Conservation (phyloP, 2,113 vertebrate species). For the Pangasianodon hypophthalmus region DNA sequence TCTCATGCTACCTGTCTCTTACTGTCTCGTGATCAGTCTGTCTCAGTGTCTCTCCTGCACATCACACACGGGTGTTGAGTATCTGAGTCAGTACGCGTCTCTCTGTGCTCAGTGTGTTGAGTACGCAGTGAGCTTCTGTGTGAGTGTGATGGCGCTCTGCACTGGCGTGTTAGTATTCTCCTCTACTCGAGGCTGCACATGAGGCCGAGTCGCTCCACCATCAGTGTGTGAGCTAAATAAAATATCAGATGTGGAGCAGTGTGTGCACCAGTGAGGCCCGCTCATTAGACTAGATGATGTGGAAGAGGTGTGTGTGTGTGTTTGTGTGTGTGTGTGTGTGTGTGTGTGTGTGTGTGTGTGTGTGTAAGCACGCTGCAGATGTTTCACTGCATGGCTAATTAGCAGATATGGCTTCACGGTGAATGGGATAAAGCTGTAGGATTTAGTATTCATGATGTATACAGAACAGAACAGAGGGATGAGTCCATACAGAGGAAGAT, state of each 20-base stretch:
- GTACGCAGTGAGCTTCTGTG: conserved; percentile 52
- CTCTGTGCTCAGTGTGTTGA: conserved; percentile 64
- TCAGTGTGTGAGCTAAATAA: conserved; percentile 65
- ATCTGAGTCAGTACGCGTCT: neutral
- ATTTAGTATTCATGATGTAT: neutral
- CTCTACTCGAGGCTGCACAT: conserved; percentile 58
- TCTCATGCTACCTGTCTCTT: neutral
- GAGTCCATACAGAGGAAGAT: neutral
- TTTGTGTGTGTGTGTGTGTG: neutral
- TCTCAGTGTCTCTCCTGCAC: neutral
- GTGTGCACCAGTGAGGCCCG: conserved; percentile 50
- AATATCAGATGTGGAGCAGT: conserved; percentile 58
- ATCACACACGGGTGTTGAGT: neutral
- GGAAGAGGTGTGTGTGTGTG: neutral
- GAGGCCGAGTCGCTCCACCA: conserved; percentile 54
- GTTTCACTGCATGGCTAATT: conserved; percentile 56
- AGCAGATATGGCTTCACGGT: conserved; percentile 28
- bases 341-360: conserved; percentile 4
- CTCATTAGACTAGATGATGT: conserved; percentile 63
- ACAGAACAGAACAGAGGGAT: neutral
- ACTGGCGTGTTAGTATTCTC: no score
- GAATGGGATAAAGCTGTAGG: conserved; percentile 17
- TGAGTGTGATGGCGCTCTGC: neutral
- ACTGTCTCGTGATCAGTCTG: neutral
- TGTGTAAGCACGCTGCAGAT: conserved; percentile 54